Evolutionary conservation across 2,888 invertebrate genomes (phyloP).

Genomic region (Crepidodera aurea): DNA sequence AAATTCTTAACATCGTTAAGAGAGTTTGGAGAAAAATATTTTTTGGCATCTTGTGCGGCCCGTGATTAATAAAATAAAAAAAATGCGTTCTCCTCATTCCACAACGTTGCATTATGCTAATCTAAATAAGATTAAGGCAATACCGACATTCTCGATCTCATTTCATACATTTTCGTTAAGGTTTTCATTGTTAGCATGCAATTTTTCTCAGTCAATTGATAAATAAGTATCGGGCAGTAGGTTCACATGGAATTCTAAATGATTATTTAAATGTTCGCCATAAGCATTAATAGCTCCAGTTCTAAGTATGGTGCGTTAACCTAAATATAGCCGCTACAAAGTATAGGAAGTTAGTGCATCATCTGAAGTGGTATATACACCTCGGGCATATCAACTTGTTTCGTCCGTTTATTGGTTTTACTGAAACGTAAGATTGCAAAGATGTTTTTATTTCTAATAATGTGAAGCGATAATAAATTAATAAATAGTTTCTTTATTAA

Average conservation of each 20-base stretch:
- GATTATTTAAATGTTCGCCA: conserved; percentile 29
- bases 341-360: conserved; percentile 39
- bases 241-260: conserved; percentile 20
- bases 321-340: conserved; percentile 41
- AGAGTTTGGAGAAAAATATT: too few species aligned
- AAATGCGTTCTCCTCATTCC: background rate
- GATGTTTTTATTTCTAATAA: too few species aligned
- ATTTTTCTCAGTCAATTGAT: conserved; percentile 7
- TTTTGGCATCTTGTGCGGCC: background rate
- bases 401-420: conserved; percentile 34
- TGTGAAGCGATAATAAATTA: too few species aligned
- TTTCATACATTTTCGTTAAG: background rate
- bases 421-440: conserved; percentile 30
- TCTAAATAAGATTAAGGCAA: background rate
- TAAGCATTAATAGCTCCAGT: conserved; percentile 33
- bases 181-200: conserved; percentile 13
- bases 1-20: too few species aligned
- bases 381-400: conserved; percentile 39
- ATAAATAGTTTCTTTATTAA: too few species aligned
- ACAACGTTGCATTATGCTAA: background rate
- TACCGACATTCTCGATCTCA: background rate
- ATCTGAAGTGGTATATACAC: conserved; percentile 35
- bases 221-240: conserved; percentile 2
- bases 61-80: background rate
- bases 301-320: conserved; percentile 38